These are phyloP conservation scores for Drosophila navojoa DNA, from an alignment of 1,140 invertebrate genomes.

Conservation along the genomic window DNA sequence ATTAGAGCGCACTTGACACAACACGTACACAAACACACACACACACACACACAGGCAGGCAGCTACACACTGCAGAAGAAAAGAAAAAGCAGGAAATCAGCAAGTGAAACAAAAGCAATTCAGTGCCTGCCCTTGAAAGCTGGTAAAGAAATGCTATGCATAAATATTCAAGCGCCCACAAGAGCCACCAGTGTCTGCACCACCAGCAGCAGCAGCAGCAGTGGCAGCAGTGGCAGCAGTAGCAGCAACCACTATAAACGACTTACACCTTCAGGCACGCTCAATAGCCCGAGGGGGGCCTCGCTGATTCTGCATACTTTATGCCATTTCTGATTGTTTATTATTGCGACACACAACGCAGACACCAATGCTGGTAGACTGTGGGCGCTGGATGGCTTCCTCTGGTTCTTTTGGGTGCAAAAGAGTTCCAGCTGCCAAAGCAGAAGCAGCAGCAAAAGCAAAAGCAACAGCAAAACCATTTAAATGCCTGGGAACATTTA, in stretches of 20 bases:
- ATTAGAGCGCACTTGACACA: constrained; percentile 79
- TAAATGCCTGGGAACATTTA: constrained; percentile 79
- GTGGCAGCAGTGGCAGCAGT: not conserved
- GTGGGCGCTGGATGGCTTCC: too few species aligned
- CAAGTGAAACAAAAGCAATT: constrained; percentile 48
- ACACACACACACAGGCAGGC: constrained; percentile 40
- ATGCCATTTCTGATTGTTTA: constrained; percentile 81
- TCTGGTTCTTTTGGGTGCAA: constrained; percentile 2
- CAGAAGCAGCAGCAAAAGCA: constrained; percentile 2
- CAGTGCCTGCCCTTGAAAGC: constrained; percentile 23
- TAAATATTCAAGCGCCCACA: constrained; percentile 75
- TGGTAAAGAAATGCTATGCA: constrained; percentile 53
- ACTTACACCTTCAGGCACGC: not conserved
- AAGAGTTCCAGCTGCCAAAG: constrained; percentile 41
- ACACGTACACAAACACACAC: constrained; percentile 43
- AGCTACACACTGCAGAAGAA: constrained; percentile 27
- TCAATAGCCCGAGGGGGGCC: not conserved
- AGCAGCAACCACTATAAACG: constrained; percentile 1
- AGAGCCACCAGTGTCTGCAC: constrained; percentile 7
- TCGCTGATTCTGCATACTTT: constrained; percentile 73
- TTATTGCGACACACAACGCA: constrained; percentile 71
- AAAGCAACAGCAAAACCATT: constrained; percentile 39
- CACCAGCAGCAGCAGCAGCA: constrained; percentile 17
- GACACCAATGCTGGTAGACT: not conserved
- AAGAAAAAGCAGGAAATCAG: constrained; percentile 38